Evolutionary conservation across 2,113 vertebrate species (phyloP).

Genomic region (Cebidichthys violaceus): DNA sequence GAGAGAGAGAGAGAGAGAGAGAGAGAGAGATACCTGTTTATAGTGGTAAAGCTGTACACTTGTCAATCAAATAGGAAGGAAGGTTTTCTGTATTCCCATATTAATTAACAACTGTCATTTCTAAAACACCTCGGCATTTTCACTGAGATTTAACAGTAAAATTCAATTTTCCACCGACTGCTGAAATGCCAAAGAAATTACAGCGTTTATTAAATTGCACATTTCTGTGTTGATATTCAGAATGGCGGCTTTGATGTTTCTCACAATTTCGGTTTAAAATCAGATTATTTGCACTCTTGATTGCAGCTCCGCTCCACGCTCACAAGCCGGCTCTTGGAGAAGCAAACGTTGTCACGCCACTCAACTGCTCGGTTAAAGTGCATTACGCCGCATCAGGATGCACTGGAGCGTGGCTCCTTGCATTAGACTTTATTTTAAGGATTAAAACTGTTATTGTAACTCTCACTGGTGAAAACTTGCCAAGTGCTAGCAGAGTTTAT

Average conservation of each 20-base stretch:
- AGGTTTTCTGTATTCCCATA: neutral
- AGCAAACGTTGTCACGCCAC: neutral
- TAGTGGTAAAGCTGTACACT: slow-evolving; percentile 23
- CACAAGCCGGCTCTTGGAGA: slow-evolving; percentile 1
- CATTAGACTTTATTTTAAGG: slow-evolving; percentile 10
- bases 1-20: neutral
- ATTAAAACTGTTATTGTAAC: slow-evolving; percentile 15
- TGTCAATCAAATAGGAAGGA: slow-evolving; percentile 37
- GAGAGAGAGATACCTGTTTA: slow-evolving; percentile 17
- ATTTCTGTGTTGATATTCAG: slow-evolving; percentile 16
- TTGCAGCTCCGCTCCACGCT: neutral
- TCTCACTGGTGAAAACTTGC: neutral
- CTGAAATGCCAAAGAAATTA: slow-evolving; percentile 6
- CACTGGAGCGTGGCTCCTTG: neutral
- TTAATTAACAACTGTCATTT: slow-evolving; percentile 27
- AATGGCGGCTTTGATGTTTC: slow-evolving; percentile 26
- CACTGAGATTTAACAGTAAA: slow-evolving; percentile 18
- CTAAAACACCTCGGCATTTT: slow-evolving; percentile 15
- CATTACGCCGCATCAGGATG: slow-evolving; percentile 14
- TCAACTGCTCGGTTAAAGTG: neutral
- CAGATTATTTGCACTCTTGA: slow-evolving; percentile 17
- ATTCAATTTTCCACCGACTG: slow-evolving; percentile 5
- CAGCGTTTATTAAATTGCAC: slow-evolving; percentile 29
- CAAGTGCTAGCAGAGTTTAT: neutral
- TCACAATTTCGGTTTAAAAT: slow-evolving; percentile 11